These are phyloP conservation scores for Lycaena phlaeas DNA, from an alignment of 2,888 invertebrate genomes.

Conservation along the genomic window DNA sequence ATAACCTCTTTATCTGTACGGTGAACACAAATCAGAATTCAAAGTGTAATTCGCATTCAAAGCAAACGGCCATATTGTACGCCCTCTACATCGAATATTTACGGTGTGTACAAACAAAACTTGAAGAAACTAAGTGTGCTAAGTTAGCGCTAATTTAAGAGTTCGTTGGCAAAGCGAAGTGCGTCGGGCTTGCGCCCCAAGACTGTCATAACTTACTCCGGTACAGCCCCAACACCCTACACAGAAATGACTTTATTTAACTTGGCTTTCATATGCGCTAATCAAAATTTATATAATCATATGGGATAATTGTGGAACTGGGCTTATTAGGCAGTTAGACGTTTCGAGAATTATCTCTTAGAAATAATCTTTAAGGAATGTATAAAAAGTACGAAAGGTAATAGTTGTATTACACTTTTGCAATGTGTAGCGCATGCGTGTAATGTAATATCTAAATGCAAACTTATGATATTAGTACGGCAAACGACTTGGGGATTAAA, in stretches of 20 bases:
- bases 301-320: too few relatives aligned
- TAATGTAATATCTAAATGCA: constrained; percentile 1
- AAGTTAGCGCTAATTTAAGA: constrained; percentile 70
- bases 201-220: constrained; percentile 61
- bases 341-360: too few relatives aligned
- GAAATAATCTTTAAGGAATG: too few relatives aligned
- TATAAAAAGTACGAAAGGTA: too few relatives aligned
- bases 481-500: constrained; percentile 1
- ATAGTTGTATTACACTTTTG: too few relatives aligned
- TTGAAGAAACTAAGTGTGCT: constrained; percentile 65
- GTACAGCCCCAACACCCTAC: constrained; percentile 24
- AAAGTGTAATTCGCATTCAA: constrained; percentile 43
- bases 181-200: constrained; percentile 34
- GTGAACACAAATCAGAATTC: constrained; percentile 32
- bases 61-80: constrained; percentile 36
- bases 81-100: constrained; percentile 56
- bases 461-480: constrained; percentile 4
- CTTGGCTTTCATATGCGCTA: not conserved
- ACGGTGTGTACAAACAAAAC: constrained; percentile 65
- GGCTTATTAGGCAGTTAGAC: too few relatives aligned
- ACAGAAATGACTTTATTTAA: not conserved
- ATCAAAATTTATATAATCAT: constrained; percentile 1
- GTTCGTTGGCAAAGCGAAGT: constrained; percentile 27
- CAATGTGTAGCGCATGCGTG: constrained; percentile 1
- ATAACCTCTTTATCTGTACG: too few relatives aligned